Conservation (phyloP, 2,113 vertebrate species). For the Rhizomys pruinosus region DNA sequence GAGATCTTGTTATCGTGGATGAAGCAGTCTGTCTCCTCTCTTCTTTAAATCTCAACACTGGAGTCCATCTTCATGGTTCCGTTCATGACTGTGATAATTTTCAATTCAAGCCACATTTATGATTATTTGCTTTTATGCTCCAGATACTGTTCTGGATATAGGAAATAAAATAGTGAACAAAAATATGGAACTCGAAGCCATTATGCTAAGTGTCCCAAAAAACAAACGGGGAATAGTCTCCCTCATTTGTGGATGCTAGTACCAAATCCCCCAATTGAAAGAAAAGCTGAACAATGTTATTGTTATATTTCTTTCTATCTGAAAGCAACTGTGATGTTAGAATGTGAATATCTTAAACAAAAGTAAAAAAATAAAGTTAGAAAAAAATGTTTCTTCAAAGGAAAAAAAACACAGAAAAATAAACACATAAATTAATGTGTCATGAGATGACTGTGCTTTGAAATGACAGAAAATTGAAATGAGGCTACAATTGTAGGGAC, state of each 20-base stretch:
- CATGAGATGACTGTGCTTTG: not conserved
- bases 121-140: not conserved
- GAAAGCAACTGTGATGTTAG: too few species aligned
- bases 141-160: not conserved
- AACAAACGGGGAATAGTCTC: too few species aligned
- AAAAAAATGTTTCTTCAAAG: not conserved
- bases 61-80: not conserved
- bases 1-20: not conserved
- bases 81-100: not conserved
- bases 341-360: too few species aligned
- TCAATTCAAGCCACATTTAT: not conserved
- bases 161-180: not conserved
- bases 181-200: too few species aligned
- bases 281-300: too few species aligned
- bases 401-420: not conserved
- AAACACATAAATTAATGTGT: not conserved
- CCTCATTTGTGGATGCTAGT: too few species aligned
- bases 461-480: slow-evolving; percentile 48
- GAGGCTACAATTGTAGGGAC: not conserved
- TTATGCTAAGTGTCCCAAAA: too few species aligned
- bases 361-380: too few species aligned
- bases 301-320: too few species aligned
- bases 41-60: not conserved
- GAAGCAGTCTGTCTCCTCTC: not conserved
- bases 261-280: too few species aligned